Base-by-base conservation (phyloP, 2,797 vertebrate species). In the Acrossocheilus wenchowensis region DNA sequence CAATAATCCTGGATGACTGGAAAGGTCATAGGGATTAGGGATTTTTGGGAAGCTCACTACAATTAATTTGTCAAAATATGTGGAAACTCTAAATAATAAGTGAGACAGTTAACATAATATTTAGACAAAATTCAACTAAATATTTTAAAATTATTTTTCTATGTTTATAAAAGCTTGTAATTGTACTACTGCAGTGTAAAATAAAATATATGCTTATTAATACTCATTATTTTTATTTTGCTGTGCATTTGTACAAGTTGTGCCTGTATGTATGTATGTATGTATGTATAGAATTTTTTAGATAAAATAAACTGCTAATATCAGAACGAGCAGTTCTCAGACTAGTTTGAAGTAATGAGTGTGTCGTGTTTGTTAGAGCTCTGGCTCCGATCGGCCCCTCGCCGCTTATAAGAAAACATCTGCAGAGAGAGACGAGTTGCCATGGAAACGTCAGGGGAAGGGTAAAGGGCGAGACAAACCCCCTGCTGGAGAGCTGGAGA, bases 401-500 rank as follows among this genome's bases (percentile, higher is more conserved):
- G 89, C 91, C 6, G 81, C 92, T 52, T 91, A 91, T 72, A 93
- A 94, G 71, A 95, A 94, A 89, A 94, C 94, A 2, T 95, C 93
- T 85, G 91, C 90, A 2, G 94, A 75, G 23, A 26, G 78, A 86
- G 78, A 93, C 6, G 95, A 96, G 81, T 95, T 94, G 45, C 93
- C 93, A 0, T 97, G 96, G 96, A 91, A 90, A n/a, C 94, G 91
- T 45, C 95, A 95, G 0, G 93, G 94, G 2, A 94, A 94, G 79
- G 93, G 94, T 26, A 95, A 94, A 94, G 95, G 80, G 54, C 90
- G 87, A 88, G 95, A 94, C 48, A 66, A 92, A 3, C 86, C 88
- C 41, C 94, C 95, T 83, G 83, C 91, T 78, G 90, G 90, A 78
- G 94, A 94, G 79, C 89, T 19, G 48, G 72, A 85, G 30, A 50